Percentiles rank a stretch among this genome's conserved stretches.
Evolutionary conservation across 2,113 vertebrate species (phyloP).

Genomic region (Micromys minutus): DNA sequence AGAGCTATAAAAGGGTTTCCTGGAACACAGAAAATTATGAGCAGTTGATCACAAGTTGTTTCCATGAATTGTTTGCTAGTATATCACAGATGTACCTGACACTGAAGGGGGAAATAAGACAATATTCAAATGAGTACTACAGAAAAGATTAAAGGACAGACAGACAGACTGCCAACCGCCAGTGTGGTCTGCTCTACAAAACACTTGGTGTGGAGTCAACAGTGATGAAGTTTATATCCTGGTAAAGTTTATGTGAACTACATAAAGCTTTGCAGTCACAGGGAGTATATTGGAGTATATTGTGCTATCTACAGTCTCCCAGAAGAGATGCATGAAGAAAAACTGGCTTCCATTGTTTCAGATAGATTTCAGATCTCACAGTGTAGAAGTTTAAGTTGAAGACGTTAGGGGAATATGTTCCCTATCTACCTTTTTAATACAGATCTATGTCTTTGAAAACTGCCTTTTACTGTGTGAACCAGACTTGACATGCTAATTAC

Average conservation of each 20-base stretch:
- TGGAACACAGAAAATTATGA: neutral
- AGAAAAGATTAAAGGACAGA: too few relatives aligned
- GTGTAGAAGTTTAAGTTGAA: neutral
- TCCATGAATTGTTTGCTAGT: neutral
- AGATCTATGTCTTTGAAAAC: constrained; percentile 46
- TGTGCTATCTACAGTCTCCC: accelerated
- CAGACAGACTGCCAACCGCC: neutral
- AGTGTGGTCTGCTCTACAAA: neutral
- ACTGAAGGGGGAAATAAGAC: neutral
- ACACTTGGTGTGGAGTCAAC: neutral
- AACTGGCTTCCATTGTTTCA: neutral
- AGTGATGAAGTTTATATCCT: neutral
- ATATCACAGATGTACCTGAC: neutral
- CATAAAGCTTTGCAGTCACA: neutral
- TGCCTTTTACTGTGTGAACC: constrained; percentile 30
- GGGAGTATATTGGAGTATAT: too few relatives aligned
- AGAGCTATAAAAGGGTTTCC: neutral
- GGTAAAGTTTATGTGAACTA: neutral
- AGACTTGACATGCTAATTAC: constrained; percentile 51
- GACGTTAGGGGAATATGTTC: neutral
- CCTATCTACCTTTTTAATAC: constrained; percentile 22
- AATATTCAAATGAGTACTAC: neutral
- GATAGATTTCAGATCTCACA: neutral
- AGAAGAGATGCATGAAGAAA: accelerated
- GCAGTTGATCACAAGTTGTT: neutral